Conservation (phyloP, 2,797 vertebrate species). For the Leptodactylus fallax region DNA sequence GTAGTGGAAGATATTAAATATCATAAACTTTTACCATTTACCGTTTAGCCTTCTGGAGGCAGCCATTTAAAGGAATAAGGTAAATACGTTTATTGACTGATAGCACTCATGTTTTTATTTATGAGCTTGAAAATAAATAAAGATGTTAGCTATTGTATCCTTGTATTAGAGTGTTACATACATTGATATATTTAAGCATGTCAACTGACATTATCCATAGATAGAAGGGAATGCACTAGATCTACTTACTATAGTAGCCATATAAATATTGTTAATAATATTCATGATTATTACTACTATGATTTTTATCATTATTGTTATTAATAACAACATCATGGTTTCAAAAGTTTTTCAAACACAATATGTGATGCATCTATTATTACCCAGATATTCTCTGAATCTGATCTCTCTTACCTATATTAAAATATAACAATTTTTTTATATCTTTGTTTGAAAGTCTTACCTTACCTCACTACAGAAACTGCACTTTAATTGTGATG, state of each 20-base stretch:
- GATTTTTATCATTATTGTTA: neutral
- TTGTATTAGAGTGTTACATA: conserved; percentile 18
- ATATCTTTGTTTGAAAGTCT: too few relatives aligned
- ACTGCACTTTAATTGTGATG: too few relatives aligned
- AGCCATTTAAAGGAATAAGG: conserved; percentile 72
- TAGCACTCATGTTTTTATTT: conserved; percentile 74
- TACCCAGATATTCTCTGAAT: too few relatives aligned
- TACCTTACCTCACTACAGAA: too few relatives aligned
- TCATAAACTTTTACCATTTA: conserved; percentile 79
- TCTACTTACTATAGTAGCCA: neutral
- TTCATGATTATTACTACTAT: neutral
- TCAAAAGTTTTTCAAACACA: neutral
- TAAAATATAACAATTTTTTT: too few relatives aligned
- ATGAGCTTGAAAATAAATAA: conserved; percentile 70
- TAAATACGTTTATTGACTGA: conserved; percentile 69
- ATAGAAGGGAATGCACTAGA: neutral
- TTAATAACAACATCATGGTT: too few relatives aligned
- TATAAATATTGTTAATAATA: neutral
- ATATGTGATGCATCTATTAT: too few relatives aligned
- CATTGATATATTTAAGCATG: conserved; percentile 41
- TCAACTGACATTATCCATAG: neutral
- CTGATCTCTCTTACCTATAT: too few relatives aligned
- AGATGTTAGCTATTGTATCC: neutral
- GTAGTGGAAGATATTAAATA: conserved; percentile 75
- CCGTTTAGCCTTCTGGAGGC: conserved; percentile 66